Percentiles rank a stretch among this genome's conserved stretches.
Evolutionary conservation across 2,797 vertebrate genomes (phyloP).

Genomic region (Parauchenoglanis ngamensis): DNA sequence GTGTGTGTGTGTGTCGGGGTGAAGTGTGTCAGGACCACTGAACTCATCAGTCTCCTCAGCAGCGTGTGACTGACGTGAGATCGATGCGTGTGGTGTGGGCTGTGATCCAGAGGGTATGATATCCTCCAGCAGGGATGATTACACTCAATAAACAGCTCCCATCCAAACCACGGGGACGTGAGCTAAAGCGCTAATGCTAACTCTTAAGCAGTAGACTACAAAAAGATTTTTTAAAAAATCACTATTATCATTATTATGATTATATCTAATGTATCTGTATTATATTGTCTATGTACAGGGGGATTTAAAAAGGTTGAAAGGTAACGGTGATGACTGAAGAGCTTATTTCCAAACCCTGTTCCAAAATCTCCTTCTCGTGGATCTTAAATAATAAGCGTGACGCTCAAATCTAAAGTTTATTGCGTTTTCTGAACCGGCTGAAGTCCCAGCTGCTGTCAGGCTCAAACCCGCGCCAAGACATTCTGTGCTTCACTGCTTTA

Average conservation of each 20-base stretch:
- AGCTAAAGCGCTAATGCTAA: conserved; percentile 1
- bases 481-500: too few relatives aligned
- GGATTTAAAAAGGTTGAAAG: neutral
- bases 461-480: too few relatives aligned
- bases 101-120: conserved; percentile 47
- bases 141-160: conserved; percentile 25
- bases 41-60: conserved; percentile 43
- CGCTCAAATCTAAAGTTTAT: too few relatives aligned
- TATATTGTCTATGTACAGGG: too few relatives aligned
- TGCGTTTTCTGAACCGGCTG: too few relatives aligned
- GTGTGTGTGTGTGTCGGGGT: neutral
- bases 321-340: too few relatives aligned
- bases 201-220: neutral
- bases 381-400: too few relatives aligned
- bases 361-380: too few relatives aligned
- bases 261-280: neutral
- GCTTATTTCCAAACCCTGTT: too few relatives aligned
- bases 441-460: too few relatives aligned
- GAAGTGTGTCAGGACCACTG: conserved; percentile 6
- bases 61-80: conserved; percentile 41
- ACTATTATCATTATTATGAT: too few relatives aligned
- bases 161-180: neutral
- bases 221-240: neutral
- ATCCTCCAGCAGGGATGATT: conserved; percentile 35
- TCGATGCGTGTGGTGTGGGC: conserved; percentile 46